Conservation (phyloP, 2,888 invertebrate genomes). For the Aspidiotus rigidus region DNA sequence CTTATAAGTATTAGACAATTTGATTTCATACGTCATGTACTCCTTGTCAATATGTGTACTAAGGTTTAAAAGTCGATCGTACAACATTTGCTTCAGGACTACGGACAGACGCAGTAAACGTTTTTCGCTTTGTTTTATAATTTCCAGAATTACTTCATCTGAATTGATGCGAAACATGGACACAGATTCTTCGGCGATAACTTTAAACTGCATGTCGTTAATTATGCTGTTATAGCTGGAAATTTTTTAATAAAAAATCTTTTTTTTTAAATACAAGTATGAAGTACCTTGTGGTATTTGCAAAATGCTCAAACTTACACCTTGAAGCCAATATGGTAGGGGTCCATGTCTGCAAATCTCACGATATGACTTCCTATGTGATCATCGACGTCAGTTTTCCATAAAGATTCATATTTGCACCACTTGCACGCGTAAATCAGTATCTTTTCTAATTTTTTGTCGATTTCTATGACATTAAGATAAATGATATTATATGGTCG, state of each 20-base stretch:
- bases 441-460: too few relatives aligned
- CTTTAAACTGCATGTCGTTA: neutral
- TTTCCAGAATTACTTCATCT: neutral
- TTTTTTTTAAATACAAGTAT: neutral
- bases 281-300: neutral
- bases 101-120: neutral
- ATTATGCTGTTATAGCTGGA: neutral
- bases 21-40: neutral
- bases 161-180: neutral
- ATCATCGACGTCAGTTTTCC: slow-evolving; percentile 11
- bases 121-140: neutral
- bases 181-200: neutral
- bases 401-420: slow-evolving; percentile 13
- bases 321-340: neutral
- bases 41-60: neutral
- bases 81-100: neutral
- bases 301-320: neutral
- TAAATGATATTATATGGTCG: too few relatives aligned
- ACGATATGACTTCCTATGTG: neutral
- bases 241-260: neutral
- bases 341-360: neutral
- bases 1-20: too few relatives aligned
- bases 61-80: neutral
- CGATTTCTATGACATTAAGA: too few relatives aligned
- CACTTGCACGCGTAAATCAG: neutral